Conservation (phyloP, 1,140 invertebrate species). For the Zophobas morio region DNA sequence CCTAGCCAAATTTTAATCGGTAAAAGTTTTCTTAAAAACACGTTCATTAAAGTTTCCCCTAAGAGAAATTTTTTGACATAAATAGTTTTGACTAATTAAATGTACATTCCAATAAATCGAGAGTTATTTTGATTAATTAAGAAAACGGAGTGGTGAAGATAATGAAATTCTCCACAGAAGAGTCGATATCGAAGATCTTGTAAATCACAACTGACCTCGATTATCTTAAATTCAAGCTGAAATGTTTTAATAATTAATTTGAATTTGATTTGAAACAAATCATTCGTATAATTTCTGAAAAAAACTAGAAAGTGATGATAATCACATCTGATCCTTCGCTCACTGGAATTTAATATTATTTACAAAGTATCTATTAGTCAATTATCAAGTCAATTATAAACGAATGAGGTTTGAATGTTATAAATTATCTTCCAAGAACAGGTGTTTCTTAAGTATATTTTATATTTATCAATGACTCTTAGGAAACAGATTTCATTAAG, state of each 20-base stretch:
- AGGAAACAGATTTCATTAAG: conserved; percentile 20
- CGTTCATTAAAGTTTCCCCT: neutral
- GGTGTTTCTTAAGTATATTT: conserved; percentile 18
- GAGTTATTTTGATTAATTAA: conserved; percentile 12
- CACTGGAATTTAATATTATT: neutral
- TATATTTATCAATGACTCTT: conserved; percentile 31
- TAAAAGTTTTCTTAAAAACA: conserved; percentile 6
- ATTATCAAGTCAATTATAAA: neutral
- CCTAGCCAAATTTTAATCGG: neutral
- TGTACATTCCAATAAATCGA: neutral
- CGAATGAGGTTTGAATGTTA: neutral
- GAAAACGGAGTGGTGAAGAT: neutral
- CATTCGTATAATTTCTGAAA: neutral
- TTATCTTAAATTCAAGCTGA: neutral
- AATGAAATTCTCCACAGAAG: neutral
- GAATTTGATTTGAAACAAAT: neutral
- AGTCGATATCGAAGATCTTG: neutral
- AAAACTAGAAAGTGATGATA: neutral
- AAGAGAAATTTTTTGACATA: conserved; percentile 13
- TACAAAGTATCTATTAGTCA: neutral
- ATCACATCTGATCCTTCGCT: neutral
- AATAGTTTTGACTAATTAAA: conserved; percentile 18
- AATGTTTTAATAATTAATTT: neutral
- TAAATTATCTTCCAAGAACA: conserved; percentile 30
- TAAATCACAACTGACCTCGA: conserved; percentile 31